These are phyloP conservation scores for Ceryle rudis DNA, from an alignment of 2,797 vertebrate genomes.

Conservation along the genomic window DNA sequence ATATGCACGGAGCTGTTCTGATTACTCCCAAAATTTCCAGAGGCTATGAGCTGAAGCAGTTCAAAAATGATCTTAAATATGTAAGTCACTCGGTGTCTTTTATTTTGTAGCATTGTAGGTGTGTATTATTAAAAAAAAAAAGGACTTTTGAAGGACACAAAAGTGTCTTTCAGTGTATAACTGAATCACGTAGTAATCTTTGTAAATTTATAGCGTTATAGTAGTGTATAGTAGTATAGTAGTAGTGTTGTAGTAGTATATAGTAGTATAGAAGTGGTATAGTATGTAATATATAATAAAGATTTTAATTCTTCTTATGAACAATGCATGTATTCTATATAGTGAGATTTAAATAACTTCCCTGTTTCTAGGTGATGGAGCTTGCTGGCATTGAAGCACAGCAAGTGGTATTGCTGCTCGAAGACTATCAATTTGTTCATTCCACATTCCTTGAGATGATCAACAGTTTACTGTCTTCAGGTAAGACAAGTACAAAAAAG, in stretches of 20 bases:
- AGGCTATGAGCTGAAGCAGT: conserved; percentile 91
- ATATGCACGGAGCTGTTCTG: conserved; percentile 91
- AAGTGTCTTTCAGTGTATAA: too few relatives aligned
- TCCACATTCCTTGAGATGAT: conserved; percentile 94
- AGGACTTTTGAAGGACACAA: not conserved
- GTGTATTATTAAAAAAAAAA: not conserved
- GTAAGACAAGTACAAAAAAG: conserved; percentile 66
- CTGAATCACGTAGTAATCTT: not conserved
- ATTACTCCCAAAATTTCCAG: conserved; percentile 92
- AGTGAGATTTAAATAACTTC: not conserved
- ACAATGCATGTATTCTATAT: not conserved
- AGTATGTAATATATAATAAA: not conserved
- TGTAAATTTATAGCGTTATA: not conserved
- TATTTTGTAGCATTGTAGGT: not conserved
- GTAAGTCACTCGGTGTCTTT: conserved; percentile 76
- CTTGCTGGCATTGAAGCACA: conserved; percentile 91
- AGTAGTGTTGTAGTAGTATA: not conserved
- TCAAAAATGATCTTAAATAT: conserved; percentile 92
- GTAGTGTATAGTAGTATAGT: not conserved
- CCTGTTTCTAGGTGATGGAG: conserved; percentile 87
- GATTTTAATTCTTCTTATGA: not conserved
- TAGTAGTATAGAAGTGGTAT: not conserved
- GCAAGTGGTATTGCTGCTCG: conserved; percentile 91
- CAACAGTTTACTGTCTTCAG: conserved; percentile 96
- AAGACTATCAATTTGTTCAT: conserved; percentile 95